A percentile compares a stretch with the other conserved stretches of the same genome.
Conservation (phyloP, 2,888 invertebrate species). For the Eristalis pertinax region DNA sequence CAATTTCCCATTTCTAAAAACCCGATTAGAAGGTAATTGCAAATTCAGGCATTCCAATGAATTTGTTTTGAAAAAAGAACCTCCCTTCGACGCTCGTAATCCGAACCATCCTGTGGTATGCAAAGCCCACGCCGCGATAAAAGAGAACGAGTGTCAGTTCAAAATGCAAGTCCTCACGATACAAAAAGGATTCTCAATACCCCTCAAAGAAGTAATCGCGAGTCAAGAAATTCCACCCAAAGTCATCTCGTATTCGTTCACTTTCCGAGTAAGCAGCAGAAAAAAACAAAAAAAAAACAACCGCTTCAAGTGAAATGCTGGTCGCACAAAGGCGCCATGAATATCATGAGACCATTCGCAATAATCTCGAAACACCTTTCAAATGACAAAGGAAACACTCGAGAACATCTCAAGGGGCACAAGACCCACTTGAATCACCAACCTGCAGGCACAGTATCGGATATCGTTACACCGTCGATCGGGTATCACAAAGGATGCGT, state of each 20-base stretch:
- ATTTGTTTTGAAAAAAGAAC: neutral
- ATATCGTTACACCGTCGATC: conserved; percentile 21
- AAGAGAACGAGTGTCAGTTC: neutral
- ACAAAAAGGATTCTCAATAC: neutral
- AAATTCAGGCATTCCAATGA: neutral
- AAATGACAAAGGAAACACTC: conserved; percentile 16
- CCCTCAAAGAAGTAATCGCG: neutral
- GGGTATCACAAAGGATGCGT: conserved; percentile 28
- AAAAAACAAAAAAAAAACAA: neutral
- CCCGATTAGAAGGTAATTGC: neutral
- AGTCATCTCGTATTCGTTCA: neutral
- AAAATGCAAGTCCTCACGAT: neutral
- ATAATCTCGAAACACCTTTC: neutral
- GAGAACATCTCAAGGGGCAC: conserved; percentile 26
- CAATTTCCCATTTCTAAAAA: neutral
- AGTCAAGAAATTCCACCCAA: neutral
- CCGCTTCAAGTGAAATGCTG: neutral
- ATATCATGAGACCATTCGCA: neutral
- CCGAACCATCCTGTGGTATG: neutral
- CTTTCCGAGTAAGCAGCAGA: neutral
- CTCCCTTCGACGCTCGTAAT: neutral
- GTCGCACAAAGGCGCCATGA: neutral
- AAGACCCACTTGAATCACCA: conserved; percentile 15
- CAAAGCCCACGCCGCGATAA: neutral
- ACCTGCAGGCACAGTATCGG: conserved; percentile 27